phyloP scores from a whole-genome alignment of 1,140 invertebrate species.

The Helicoverpa zea region DNA sequence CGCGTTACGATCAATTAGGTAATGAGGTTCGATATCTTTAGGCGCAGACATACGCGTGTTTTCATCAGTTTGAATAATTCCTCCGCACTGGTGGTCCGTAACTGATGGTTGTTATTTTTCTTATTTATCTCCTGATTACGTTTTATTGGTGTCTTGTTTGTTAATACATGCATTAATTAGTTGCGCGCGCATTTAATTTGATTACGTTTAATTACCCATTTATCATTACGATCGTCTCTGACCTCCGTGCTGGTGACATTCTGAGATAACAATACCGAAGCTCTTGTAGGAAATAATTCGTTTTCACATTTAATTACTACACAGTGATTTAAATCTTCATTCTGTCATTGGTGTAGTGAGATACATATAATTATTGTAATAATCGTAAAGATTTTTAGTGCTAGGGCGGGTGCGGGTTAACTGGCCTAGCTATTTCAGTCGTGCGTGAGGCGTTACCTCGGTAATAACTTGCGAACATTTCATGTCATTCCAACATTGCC shows the following conservation, averaged over 20 bases:
- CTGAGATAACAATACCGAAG: slow-evolving; percentile 17
- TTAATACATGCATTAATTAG: slow-evolving; percentile 33
- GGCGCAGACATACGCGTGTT: slow-evolving; percentile 53
- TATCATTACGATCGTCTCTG: slow-evolving; percentile 22
- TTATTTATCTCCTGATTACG: slow-evolving; percentile 44
- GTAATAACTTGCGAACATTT: slow-evolving; percentile 30
- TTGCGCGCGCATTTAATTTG: slow-evolving; percentile 29
- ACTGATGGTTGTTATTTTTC: slow-evolving; percentile 31
- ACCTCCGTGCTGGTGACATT: slow-evolving; percentile 10
- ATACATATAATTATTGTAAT: slow-evolving; percentile 50
- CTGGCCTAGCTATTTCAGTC: slow-evolving; percentile 31
- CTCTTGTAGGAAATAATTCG: background rate
- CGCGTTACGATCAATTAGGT: slow-evolving; percentile 66
- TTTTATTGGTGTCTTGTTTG: slow-evolving; percentile 37
- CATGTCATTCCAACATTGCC: slow-evolving; percentile 19
- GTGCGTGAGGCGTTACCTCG: slow-evolving; percentile 9
- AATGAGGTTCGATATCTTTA: slow-evolving; percentile 59
- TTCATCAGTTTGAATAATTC: slow-evolving; percentile 50
- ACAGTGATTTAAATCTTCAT: slow-evolving; percentile 39
- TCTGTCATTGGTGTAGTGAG: slow-evolving; percentile 25
- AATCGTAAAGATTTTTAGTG: slow-evolving; percentile 53
- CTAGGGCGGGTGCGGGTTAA: slow-evolving; percentile 11
- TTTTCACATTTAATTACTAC: slow-evolving; percentile 5
- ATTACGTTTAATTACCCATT: slow-evolving; percentile 34
- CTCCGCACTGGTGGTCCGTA: slow-evolving; percentile 51